Conservation (phyloP, 1,140 invertebrate species). For the Venustaconcha ellipsiformis region DNA sequence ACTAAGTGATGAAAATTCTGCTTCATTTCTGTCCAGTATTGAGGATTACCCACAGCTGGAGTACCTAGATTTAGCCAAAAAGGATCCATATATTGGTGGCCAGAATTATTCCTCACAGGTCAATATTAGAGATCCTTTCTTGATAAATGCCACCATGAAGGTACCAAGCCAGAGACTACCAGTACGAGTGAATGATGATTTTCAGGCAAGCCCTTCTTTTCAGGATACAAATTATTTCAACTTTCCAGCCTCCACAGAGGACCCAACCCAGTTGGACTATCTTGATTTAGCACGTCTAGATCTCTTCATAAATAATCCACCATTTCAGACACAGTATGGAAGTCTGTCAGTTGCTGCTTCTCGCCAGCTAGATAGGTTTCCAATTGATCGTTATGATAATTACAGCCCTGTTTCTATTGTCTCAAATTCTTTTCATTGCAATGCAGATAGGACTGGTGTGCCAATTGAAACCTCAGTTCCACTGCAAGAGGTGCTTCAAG, state of each 20-base stretch:
- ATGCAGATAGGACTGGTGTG: too few relatives aligned
- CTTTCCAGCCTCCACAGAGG: constrained; percentile 28
- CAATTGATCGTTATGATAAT: too few relatives aligned
- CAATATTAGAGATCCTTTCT: constrained; percentile 27
- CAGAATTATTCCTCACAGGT: constrained; percentile 11
- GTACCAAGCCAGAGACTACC: constrained; percentile 12
- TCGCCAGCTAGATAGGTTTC: too few relatives aligned
- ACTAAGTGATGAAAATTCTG: constrained; percentile 8
- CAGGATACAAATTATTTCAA: constrained; percentile 30
- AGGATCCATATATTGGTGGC: constrained; percentile 28
- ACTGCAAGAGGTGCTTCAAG: too few relatives aligned
- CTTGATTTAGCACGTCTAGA: constrained; percentile 28
- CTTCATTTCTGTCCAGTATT: constrained; percentile 15
- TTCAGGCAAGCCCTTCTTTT: constrained; percentile 14
- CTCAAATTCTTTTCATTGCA: too few relatives aligned
- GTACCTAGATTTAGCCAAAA: constrained; percentile 28
- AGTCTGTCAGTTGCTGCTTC: too few relatives aligned
- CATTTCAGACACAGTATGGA: too few relatives aligned
- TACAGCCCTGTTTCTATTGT: too few relatives aligned
- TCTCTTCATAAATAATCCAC: constrained; percentile 5
- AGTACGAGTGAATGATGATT: constrained; percentile 15
- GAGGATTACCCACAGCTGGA: constrained; percentile 11
- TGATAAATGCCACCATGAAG: constrained; percentile 27
- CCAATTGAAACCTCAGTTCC: too few relatives aligned
- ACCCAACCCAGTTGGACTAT: constrained; percentile 30